These are phyloP conservation scores for Melanotaenia parkinsoni DNA, from an alignment of 2,797 vertebrate species.

Conservation along the genomic window DNA sequence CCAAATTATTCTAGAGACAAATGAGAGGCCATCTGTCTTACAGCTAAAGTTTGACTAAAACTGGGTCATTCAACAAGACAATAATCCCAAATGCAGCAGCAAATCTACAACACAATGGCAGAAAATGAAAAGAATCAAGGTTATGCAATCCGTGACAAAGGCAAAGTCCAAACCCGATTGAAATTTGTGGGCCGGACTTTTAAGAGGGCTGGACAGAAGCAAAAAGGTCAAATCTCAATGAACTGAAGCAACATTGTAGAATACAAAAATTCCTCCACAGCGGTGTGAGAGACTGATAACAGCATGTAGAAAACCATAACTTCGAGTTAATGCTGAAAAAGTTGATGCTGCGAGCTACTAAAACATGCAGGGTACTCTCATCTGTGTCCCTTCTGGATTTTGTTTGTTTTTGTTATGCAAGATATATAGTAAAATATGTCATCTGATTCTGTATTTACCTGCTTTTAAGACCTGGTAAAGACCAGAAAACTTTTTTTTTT, in stretches of 20 bases:
- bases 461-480: not conserved
- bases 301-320: not conserved
- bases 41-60: not conserved
- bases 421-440: not conserved
- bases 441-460: not conserved
- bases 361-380: no score
- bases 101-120: not conserved
- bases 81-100: not conserved
- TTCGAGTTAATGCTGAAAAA: not conserved
- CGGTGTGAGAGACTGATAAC: not conserved
- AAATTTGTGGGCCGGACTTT: not conserved
- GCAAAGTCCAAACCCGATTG: constrained; percentile 3
- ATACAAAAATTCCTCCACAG: not conserved
- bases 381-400: no score
- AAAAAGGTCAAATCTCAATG: not conserved
- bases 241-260: not conserved
- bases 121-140: not conserved
- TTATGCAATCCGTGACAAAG: not conserved
- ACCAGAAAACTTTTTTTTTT: not conserved
- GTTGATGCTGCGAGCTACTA: no score
- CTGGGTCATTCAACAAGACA: not conserved
- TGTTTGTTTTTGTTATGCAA: not conserved
- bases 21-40: not conserved
- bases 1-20: not conserved
- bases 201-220: not conserved